Percentiles rank a stretch among this genome's conserved stretches.
phyloP scores from a whole-genome alignment of 2,888 invertebrate genomes.

The Congeria kusceri region DNA sequence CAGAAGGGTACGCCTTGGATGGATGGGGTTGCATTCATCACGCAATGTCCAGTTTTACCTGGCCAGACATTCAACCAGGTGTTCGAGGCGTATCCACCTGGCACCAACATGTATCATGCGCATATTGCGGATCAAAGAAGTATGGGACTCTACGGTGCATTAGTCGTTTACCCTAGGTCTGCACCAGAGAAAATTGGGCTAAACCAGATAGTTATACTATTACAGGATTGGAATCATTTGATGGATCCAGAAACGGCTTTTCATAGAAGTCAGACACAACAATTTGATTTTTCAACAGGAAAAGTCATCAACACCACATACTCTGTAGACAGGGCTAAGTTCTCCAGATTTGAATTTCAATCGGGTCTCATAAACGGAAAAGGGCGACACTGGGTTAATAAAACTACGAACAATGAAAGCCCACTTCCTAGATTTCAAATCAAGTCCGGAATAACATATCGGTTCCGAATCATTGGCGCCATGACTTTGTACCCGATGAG shows the following conservation, averaged over 20 bases:
- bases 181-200: neutral
- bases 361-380: conserved; percentile 67
- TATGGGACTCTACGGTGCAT: conserved; percentile 48
- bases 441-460: conserved; percentile 21
- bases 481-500: conserved; percentile 44
- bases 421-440: conserved; percentile 63
- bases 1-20: conserved; percentile 66
- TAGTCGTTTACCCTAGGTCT: neutral
- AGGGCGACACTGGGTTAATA: conserved; percentile 61
- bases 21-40: conserved; percentile 73
- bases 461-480: conserved; percentile 39
- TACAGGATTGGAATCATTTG: conserved; percentile 74
- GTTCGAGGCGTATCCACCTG: conserved; percentile 63
- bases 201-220: conserved; percentile 55
- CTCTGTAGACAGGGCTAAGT: conserved; percentile 50
- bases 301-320: conserved; percentile 24
- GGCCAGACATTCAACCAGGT: conserved; percentile 67
- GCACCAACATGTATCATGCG: conserved; percentile 71
- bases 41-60: conserved; percentile 73
- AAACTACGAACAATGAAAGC: conserved; percentile 57
- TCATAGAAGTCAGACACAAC: conserved; percentile 54
- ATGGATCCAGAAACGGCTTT: conserved; percentile 63
- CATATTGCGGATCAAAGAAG: conserved; percentile 69
- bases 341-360: conserved; percentile 46
- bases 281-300: conserved; percentile 52